These are phyloP conservation scores for Notarius lentiginosus DNA, from an alignment of 2,113 vertebrate species.

Conservation along the genomic window DNA sequence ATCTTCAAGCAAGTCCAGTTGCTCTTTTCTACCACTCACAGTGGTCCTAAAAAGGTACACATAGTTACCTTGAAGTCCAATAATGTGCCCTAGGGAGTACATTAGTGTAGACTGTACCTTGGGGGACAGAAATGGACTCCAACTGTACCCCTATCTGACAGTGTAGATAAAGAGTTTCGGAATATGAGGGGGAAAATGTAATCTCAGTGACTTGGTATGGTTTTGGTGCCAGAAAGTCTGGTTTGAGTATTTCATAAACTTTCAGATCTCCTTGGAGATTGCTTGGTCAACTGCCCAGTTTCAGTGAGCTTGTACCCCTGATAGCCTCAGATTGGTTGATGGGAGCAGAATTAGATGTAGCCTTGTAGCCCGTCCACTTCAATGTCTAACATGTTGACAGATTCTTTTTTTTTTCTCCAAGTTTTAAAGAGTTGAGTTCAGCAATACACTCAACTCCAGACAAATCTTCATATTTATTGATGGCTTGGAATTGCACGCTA, in stretches of 20 bases:
- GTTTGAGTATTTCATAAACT: background rate
- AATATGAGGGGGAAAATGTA: background rate
- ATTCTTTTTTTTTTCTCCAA: background rate
- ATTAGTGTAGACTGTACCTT: too few species aligned
- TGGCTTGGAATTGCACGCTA: constrained; percentile 76
- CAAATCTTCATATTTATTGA: constrained; percentile 95
- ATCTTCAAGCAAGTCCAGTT: too few species aligned
- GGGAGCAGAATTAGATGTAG: background rate
- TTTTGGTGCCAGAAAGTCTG: background rate
- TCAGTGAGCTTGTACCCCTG: background rate
- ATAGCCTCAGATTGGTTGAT: background rate
- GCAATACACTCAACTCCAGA: constrained; percentile 94
- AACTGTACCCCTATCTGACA: too few species aligned
- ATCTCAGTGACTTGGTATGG: background rate
- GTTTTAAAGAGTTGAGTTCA: constrained; percentile 72
- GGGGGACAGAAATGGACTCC: too few species aligned
- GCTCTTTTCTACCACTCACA: too few species aligned
- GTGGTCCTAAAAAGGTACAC: too few species aligned
- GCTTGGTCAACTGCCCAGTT: background rate
- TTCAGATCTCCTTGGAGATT: background rate
- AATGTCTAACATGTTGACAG: background rate
- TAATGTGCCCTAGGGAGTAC: too few species aligned
- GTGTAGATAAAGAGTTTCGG: background rate
- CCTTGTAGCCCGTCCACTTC: background rate
- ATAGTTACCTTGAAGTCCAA: too few species aligned